Evolutionary conservation across 1,140 invertebrate genomes (phyloP).

Genomic region (Trichonephila clavata): DNA sequence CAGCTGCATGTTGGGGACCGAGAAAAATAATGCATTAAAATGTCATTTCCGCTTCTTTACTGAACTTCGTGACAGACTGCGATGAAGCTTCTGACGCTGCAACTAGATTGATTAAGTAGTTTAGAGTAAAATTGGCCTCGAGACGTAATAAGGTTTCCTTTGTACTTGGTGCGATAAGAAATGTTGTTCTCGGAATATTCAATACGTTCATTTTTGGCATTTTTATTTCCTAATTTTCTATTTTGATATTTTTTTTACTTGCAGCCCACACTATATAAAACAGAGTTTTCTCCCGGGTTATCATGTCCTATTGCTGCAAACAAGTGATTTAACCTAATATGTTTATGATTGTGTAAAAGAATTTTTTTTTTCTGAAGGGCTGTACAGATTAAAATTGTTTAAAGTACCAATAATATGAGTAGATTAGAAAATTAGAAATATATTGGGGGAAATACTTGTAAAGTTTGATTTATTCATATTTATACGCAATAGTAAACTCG

Average conservation of each 20-base stretch:
- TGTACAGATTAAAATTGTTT: too few relatives aligned
- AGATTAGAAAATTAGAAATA: too few relatives aligned
- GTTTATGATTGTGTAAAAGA: too few relatives aligned
- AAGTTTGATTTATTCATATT: too few relatives aligned
- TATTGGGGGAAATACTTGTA: too few relatives aligned
- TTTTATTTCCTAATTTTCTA: background rate
- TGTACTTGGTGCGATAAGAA: background rate
- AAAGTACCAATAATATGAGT: too few relatives aligned
- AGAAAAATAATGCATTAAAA: constrained; percentile 39
- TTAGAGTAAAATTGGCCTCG: constrained; percentile 27
- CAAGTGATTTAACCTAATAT: background rate
- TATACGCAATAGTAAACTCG: too few relatives aligned
- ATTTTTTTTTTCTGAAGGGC: too few relatives aligned
- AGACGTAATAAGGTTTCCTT: background rate
- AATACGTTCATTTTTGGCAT: background rate
- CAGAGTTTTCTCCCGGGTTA: background rate
- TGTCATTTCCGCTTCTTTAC: background rate
- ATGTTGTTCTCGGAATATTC: background rate
- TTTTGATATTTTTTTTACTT: background rate
- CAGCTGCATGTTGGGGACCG: background rate
- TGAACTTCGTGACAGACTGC: background rate
- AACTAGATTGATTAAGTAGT: constrained; percentile 9
- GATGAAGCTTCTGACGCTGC: background rate
- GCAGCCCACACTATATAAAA: background rate
- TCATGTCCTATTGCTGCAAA: background rate